Base-by-base conservation (phyloP, 2,113 vertebrate species). In the Sinocyclocheilus grahami region DNA sequence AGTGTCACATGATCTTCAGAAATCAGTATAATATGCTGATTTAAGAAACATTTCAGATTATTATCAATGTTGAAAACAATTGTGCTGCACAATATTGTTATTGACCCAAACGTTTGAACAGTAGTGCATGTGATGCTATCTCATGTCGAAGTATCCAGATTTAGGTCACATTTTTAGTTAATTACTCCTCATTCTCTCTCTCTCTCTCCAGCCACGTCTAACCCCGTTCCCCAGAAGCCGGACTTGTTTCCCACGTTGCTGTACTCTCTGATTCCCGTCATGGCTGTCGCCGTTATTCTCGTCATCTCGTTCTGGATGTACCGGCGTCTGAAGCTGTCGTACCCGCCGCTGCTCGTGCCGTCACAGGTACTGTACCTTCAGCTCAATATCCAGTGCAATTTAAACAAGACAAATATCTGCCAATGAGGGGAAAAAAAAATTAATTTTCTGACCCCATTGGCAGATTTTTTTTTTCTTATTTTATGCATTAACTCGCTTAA, bases 221-320 rank as follows among this genome's bases (percentile, higher is more conserved):
- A 98, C 91, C 97, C 98, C 0, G 94, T 97, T 37, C 90, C 96
- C 46, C 93, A 93, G 48, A 98, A 97, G 92, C 97, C 97, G 27
- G 96, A 96, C 85, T 95, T 97, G 86, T 97, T 98, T 93, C 98
- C 95, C 93, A 99, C 97, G 0, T 92, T 99, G 92, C 96, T 99
- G 1, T 99, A 98, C 89, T 97, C 97, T 0, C 92, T 99, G 94
- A 96, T 99, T 91, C 98, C 98, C 86, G 96, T 99, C 89, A 96
- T 98, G 93, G 96, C 96, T 82, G 95, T 99, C 83, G 97, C 97
- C 0, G 96, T 97, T 18, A 97, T 99, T 0, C 91, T 99, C 84
- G 94, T 99, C 86, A 96, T 98, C 91, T 98, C 97, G 0, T 99
- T 99, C 92, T 99, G 98, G 97, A 98, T 99, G 95, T 99, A 99